These are phyloP conservation scores for Apostichopus parvimensis DNA, from an alignment of 35 echinoderm and acorn worm genomes.

Conservation along the genomic window DNA sequence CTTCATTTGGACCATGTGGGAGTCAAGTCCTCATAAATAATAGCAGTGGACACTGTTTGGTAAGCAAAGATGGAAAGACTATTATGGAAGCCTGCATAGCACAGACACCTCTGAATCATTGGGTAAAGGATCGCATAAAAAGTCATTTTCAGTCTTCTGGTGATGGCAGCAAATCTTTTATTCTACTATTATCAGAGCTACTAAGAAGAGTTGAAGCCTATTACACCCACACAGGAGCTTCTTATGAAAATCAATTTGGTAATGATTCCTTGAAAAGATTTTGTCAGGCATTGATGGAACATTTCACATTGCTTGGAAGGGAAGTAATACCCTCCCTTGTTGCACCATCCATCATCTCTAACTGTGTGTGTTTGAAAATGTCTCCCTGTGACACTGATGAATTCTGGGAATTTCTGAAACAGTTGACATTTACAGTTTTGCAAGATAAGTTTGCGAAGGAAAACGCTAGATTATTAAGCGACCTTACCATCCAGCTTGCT, in stretches of 20 bases:
- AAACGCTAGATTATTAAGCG: not conserved
- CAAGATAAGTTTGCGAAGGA: conserved; percentile 8
- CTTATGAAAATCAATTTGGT: not conserved
- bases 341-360: not conserved
- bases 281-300: not conserved
- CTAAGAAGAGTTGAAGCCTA: not conserved
- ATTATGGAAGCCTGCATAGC: not conserved
- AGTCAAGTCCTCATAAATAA: not conserved
- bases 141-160: not conserved
- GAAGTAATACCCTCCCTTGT: not conserved
- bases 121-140: conserved; percentile 11
- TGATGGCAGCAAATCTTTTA: conserved; percentile 11
- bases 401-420: not conserved
- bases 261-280: not conserved
- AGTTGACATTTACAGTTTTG: conserved; percentile 15
- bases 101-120: not conserved
- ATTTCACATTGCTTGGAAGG: conserved; percentile 18
- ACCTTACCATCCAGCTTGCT: not conserved
- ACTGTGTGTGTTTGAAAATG: not conserved
- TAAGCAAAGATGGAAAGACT: conserved; percentile 19
- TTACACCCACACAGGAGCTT: not conserved
- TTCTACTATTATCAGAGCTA: not conserved
- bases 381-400: not conserved
- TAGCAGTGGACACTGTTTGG: not conserved
- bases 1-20: conserved; percentile 32